Conservation (phyloP, 1,140 invertebrate species). For the Paraescarpia echinospica region DNA sequence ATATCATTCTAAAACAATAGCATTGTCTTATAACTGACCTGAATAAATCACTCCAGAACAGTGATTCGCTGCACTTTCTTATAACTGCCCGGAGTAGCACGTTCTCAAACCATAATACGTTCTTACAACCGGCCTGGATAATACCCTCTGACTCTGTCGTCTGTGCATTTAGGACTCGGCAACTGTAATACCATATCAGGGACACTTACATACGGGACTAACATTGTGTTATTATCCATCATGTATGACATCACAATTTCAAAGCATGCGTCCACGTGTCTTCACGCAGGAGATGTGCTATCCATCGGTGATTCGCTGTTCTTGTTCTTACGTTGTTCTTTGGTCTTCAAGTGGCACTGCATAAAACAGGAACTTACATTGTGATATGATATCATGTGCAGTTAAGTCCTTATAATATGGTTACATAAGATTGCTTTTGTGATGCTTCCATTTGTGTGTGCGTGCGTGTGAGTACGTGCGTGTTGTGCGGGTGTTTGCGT, state of each 20-base stretch:
- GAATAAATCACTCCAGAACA: not conserved
- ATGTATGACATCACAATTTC: not conserved
- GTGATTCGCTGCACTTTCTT: too few relatives aligned
- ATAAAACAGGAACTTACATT: not conserved
- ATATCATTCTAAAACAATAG: not conserved
- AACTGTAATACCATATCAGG: not conserved
- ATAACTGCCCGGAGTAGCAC: too few relatives aligned
- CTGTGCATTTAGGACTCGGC: not conserved
- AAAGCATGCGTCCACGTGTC: not conserved
- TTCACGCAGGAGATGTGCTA: not conserved
- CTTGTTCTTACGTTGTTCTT: not conserved
- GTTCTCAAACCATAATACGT: not conserved
- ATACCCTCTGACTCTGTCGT: not conserved
- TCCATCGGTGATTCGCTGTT: not conserved
- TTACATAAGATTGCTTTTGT: not conserved
- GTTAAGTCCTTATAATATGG: not conserved
- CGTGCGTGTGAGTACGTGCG: not conserved
- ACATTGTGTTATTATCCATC: not conserved
- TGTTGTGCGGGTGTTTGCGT: not conserved
- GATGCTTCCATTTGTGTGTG: not conserved
- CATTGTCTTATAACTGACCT: not conserved
- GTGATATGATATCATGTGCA: not conserved
- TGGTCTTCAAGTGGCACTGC: not conserved
- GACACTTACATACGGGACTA: not conserved
- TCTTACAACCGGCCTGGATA: not conserved